Conservation (phyloP, 2,113 vertebrate genomes). For the Girardinichthys multiradiatus region DNA sequence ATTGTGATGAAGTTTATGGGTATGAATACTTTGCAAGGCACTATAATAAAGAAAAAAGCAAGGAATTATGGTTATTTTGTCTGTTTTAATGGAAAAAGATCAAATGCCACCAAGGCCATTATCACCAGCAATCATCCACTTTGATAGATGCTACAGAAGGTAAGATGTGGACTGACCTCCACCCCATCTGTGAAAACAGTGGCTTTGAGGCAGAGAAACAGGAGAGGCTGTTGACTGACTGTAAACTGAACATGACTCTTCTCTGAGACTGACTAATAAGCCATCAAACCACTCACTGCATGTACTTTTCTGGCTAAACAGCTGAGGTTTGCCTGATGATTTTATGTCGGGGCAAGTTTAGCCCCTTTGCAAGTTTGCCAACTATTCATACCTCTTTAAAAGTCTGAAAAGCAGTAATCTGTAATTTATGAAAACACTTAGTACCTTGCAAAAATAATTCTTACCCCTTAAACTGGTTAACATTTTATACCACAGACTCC, state of each 20-base stretch:
- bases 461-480: too few relatives aligned
- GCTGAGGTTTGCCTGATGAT: conserved; percentile 40
- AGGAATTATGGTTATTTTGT: neutral
- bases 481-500: too few relatives aligned
- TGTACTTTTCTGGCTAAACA: conserved; percentile 37
- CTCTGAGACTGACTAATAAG: conserved; percentile 53
- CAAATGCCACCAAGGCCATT: conserved; percentile 26
- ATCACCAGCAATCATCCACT: conserved; percentile 30
- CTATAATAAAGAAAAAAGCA: neutral
- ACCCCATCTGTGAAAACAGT: conserved; percentile 46
- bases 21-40: neutral
- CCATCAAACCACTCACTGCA: conserved; percentile 30
- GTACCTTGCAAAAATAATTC: neutral
- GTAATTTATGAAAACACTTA: conserved; percentile 7
- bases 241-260: conserved; percentile 64
- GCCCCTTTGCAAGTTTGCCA: conserved; percentile 17
- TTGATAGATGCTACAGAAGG: conserved; percentile 37
- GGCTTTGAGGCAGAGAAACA: conserved; percentile 56
- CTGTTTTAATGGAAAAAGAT: neutral
- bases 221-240: conserved; percentile 56
- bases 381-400: conserved; percentile 13
- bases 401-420: conserved; percentile 1
- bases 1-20: neutral
- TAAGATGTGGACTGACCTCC: conserved; percentile 65
- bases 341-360: conserved; percentile 52